A percentile compares a stretch with the other conserved stretches of the same genome.
Evolutionary conservation across 1,140 invertebrate genomes (phyloP).

Genomic region (Holcopasites calliopsidis): DNA sequence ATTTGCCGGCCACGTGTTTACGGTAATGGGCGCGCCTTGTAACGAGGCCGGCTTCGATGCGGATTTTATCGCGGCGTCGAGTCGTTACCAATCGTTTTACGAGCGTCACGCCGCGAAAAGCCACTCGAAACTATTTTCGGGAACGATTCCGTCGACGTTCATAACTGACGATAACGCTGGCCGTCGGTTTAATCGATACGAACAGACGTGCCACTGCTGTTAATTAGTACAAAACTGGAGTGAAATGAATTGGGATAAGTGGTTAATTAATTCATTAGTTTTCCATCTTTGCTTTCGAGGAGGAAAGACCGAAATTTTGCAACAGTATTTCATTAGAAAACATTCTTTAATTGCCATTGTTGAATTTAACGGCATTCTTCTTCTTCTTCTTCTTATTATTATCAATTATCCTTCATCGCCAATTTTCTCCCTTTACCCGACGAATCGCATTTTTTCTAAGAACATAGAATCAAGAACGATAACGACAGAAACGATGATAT

Average conservation of each 20-base stretch:
- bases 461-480: neutral
- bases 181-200: too few species aligned
- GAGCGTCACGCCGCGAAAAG: conserved; percentile 5
- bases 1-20: conserved; percentile 65
- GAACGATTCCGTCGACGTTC: conserved; percentile 68
- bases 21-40: conserved; percentile 63
- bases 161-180: conserved; percentile 63
- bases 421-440: neutral
- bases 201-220: too few species aligned
- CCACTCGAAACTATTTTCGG: conserved; percentile 28
- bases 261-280: too few species aligned
- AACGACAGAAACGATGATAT: neutral
- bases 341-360: too few species aligned
- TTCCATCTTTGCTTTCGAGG: too few species aligned
- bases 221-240: too few species aligned
- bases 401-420: too few species aligned
- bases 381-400: too few species aligned
- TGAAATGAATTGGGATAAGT: too few species aligned
- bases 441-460: neutral
- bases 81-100: conserved; percentile 5
- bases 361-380: too few species aligned
- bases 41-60: conserved; percentile 52
- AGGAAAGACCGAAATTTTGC: too few species aligned
- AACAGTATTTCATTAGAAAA: too few species aligned
- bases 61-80: conserved; percentile 55